These are phyloP conservation scores for Myotis myotis DNA, from an alignment of 2,797 vertebrate species.

Conservation along the genomic window DNA sequence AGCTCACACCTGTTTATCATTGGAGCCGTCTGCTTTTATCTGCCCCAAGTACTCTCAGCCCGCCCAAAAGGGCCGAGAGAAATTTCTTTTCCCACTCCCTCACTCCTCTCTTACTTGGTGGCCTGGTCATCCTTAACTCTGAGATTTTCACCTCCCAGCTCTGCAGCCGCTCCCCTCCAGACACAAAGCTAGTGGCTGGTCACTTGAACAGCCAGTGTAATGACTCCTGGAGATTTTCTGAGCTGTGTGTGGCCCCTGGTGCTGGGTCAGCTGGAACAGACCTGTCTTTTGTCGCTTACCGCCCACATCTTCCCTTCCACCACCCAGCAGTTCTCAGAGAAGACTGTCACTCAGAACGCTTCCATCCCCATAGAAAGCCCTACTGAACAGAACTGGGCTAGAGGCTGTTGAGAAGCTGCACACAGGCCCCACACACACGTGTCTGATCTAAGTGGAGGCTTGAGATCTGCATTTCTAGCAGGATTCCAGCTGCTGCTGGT, in stretches of 20 bases:
- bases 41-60: background rate
- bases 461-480: background rate
- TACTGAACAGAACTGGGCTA: background rate
- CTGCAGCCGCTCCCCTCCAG: background rate
- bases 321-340: background rate
- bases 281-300: background rate
- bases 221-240: background rate
- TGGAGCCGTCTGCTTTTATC: background rate
- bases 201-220: rapidly evolving
- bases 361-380: background rate
- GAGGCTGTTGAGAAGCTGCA: background rate
- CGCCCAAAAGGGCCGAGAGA: background rate
- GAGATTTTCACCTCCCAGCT: background rate
- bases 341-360: rapidly evolving
- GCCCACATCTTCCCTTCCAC: background rate
- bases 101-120: background rate
- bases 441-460: background rate
- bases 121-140: background rate
- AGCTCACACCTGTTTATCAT: background rate
- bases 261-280: background rate
- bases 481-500: background rate
- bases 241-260: background rate
- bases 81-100: background rate
- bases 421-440: background rate
- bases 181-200: background rate